phyloP scores from a whole-genome alignment of 2,888 invertebrate species.

The Scaptomyza polygonia region DNA sequence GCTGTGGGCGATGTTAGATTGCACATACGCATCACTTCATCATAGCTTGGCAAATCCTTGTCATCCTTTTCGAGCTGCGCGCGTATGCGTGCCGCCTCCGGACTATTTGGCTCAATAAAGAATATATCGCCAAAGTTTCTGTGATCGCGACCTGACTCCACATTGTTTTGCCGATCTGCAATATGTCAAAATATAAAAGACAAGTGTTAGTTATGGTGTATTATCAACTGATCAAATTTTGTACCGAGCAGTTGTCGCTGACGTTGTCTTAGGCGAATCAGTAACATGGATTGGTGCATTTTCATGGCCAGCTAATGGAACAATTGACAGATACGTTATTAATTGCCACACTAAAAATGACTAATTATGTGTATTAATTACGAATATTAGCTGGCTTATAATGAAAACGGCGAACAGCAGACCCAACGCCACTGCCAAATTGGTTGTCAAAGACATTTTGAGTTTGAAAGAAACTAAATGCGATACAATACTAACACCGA shows the following conservation, averaged over 20 bases:
- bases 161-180: conserved; percentile 77
- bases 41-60: conserved; percentile 82
- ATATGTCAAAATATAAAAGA: conserved; percentile 10
- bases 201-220: background rate
- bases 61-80: conserved; percentile 81
- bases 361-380: conserved; percentile 40
- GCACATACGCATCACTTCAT: conserved; percentile 82
- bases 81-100: conserved; percentile 74
- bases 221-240: background rate
- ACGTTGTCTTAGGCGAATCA: conserved; percentile 40
- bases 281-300: conserved; percentile 44
- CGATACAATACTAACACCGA: conserved; percentile 18
- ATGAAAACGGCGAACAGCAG: conserved; percentile 52
- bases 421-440: conserved; percentile 49
- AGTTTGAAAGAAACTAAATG: conserved; percentile 36
- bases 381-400: conserved; percentile 58
- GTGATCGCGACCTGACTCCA: conserved; percentile 52
- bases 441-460: conserved; percentile 55
- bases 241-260: conserved; percentile 50
- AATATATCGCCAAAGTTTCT: conserved; percentile 79
- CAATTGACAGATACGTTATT: conserved; percentile 13
- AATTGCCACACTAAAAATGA: background rate
- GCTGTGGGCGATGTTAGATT: conserved; percentile 57
- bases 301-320: conserved; percentile 62
- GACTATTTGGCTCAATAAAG: conserved; percentile 76